Evolutionary conservation across 1,140 invertebrate genomes (phyloP), one percentile per base, ranked within the genome.

Genomic region (Odontomachus brunneus): DNA sequence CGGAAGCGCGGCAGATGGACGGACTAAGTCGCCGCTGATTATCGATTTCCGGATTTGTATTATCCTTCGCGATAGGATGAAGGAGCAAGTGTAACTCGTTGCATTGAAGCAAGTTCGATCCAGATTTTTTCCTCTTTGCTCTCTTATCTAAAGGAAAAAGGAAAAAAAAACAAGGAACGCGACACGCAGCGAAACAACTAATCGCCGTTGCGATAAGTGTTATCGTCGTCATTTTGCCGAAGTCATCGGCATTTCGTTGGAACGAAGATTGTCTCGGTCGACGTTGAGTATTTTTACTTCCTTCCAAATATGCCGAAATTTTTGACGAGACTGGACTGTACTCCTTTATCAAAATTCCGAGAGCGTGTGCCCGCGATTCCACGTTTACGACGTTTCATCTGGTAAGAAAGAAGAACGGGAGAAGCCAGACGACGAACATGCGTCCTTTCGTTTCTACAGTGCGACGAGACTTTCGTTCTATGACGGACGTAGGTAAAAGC

Each of bases 341-440:
- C 33, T 22, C 51, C 26, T 67, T 78, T 19, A 57, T 48, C 69
- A 44, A 67, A 59, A 57, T 80, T 22, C 55, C 48, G 24, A 26
- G 57, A 38, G 33, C 14, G 19, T 24, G 57, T 49, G 29, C 17
- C 1, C 44, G 29, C 26, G 9, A 78, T 48, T 26, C 17, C 17
- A 19, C n/a, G n/a, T n/a, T n/a, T n/a, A 51, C 17, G 51, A 15
- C 17, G 15, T 19, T 57, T 24, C 15, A 55, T 14, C 3, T 17
- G 63, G 14, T 12, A 12, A 14, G 22, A 22, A 67, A 7, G 24
- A 17, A 48, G 9, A 53, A 48, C 26, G 12, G 49, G 26, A 67
- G 24, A 67, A 26, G 26, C 14, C 29, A 33, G 29, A n/a, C 29
- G 26, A 12, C 44, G 44, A 11, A 26, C 14, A 24, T 59, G 14